Evolutionary conservation across 1,140 invertebrate genomes (phyloP), one percentile per base, ranked within the genome.

Genomic region (Halictus rubicundus): DNA sequence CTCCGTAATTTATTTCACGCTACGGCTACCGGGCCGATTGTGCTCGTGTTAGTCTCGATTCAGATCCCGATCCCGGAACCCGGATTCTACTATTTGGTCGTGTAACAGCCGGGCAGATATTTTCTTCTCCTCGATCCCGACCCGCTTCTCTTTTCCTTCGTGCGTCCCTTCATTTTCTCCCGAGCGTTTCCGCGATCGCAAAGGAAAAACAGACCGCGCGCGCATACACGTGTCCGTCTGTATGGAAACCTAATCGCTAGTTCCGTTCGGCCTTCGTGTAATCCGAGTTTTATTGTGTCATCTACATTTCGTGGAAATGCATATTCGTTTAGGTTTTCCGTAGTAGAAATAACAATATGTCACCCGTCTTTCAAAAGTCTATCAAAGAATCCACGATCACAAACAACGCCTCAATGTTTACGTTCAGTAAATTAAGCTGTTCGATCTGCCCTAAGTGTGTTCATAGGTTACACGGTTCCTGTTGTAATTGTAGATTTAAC

Each of bases 201-300:
- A 84, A 76, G 78, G 78, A 85, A 85, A 85, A 78, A 83, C 68
- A 69, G 37, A 14, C 6, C n/a, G 54, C 54, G 8, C 21, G 52
- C 19, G 21, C n/a, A 21, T n/a, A 21, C 21, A 21, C 54, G n/a
- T n/a, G n/a, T n/a, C n/a, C n/a, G n/a, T n/a, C 8, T 60, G 72
- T 65, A 80, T 71, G 59, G 9, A 23, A 49, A 25, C 10, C 5
- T 21, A 16, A 21, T 52, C 7, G 69, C 14, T n/a, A 6, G 5
- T 14, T 4, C 69, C 42, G 70, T 79, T 78, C 71, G 64, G 68
- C n/a, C 46, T 71, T 6, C 19, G 32, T 64, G 61, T 32, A 60
- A 59, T 49, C 32, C 60, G 32, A 63, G 32, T 80, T 85, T 81
- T 85, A 85, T 85, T 77, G 66, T 80, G 23, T 69, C 74, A 76